Percentiles rank a stretch among this genome's conserved stretches.
Evolutionary conservation across 2,113 vertebrate species (phyloP).

Genomic region (Salvelinus sp.): DNA sequence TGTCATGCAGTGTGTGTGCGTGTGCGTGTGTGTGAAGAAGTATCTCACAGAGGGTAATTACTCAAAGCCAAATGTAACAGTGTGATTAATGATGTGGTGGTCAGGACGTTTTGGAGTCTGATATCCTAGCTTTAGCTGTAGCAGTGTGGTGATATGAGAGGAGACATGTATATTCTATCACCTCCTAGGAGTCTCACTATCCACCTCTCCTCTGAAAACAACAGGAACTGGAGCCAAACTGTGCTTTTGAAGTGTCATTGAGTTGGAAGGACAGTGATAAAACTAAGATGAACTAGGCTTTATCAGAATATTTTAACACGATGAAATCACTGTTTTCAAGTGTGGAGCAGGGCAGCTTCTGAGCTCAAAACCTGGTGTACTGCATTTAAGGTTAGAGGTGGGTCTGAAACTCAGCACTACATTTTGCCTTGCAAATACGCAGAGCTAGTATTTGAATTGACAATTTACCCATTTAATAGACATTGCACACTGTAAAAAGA

Average conservation of each 20-base stretch:
- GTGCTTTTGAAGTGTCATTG: conserved; percentile 1
- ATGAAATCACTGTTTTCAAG: too few relatives aligned
- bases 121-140: conserved; percentile 51
- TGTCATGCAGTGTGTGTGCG: not conserved
- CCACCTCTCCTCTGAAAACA: not conserved
- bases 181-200: not conserved
- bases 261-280: not conserved
- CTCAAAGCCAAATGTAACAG: conserved; percentile 66
- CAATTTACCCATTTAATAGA: too few relatives aligned
- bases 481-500: too few relatives aligned
- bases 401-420: too few relatives aligned
- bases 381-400: too few relatives aligned
- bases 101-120: conserved; percentile 59
- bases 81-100: conserved; percentile 75
- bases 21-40: conserved; percentile 28
- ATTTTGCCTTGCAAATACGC: too few relatives aligned
- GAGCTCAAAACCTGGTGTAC: too few relatives aligned
- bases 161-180: not conserved
- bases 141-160: not conserved
- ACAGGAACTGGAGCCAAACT: not conserved
- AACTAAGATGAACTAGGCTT: not conserved
- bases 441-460: too few relatives aligned
- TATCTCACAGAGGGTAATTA: conserved; percentile 62
- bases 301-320: too few relatives aligned
- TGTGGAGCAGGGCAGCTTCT: not conserved